Evolutionary conservation across 2,113 vertebrate genomes (phyloP).

Genomic region (Colinus virginianus): DNA sequence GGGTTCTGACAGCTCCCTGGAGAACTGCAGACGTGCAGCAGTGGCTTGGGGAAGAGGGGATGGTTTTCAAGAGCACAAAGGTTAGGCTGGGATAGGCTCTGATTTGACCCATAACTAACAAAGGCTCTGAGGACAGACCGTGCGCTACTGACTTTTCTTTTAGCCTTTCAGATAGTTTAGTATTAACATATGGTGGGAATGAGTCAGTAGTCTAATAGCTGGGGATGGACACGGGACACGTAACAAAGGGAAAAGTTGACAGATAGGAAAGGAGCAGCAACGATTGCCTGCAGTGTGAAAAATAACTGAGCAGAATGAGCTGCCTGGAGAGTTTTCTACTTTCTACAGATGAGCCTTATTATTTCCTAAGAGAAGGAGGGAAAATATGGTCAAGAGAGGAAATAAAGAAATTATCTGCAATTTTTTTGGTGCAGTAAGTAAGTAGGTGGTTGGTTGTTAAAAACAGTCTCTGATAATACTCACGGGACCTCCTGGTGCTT

Average conservation of each 20-base stretch:
- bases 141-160: neutral
- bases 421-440: neutral
- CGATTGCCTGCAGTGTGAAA: neutral
- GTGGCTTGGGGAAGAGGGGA: neutral
- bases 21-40: neutral
- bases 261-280: neutral
- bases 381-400: neutral
- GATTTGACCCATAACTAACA: slow-evolving; percentile 23
- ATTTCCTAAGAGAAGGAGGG: slow-evolving; percentile 4
- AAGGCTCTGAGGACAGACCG: neutral
- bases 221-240: neutral
- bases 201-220: neutral
- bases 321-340: slow-evolving; percentile 25
- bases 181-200: neutral
- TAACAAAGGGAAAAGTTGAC: neutral
- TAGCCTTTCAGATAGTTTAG: neutral
- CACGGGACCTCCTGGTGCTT: neutral
- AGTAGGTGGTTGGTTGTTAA: neutral
- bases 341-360: slow-evolving; percentile 29
- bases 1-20: slow-evolving; percentile 43
- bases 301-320: neutral
- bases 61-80: slow-evolving; percentile 12
- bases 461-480: neutral
- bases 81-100: neutral
- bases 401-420: slow-evolving; percentile 5